Evolutionary conservation across 2,888 invertebrate genomes (phyloP), one percentile per base, ranked within the genome.

Genomic region (Psylliodes chrysocephalus): DNA sequence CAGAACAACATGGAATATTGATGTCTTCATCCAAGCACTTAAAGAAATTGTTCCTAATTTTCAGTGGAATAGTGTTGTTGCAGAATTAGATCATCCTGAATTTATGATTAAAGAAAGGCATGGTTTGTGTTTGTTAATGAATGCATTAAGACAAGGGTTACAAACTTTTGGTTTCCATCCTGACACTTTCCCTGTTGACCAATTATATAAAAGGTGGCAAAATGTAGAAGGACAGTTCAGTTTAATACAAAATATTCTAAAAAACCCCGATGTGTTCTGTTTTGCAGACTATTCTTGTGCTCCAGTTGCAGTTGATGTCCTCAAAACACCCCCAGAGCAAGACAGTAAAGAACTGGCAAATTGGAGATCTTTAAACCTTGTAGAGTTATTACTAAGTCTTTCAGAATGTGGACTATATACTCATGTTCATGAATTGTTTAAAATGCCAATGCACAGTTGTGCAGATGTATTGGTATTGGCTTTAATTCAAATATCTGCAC

Each of bases 241-340:
- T 66, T 86, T 97, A 71, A 87, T 98, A 38, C 89, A 91, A 66
- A 91, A 92, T 72, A 92, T 96, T 70, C 83, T 98, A 19, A 95
- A 95, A 79, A 90, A 93, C 82, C 90, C 95, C 0, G 98, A 98
- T 79, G 88, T 98, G 70, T 96, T 98, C 82, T 94, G 94, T 78
- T 93, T 99, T 79, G 93, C 94, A 25, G 97, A 98, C 80, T 92
- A 93, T 82, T 92, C 94, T 0, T 95, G 92, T 79, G 92, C 92
- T 74, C 89, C 93, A 1, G 94, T 97, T 1, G 88, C 91, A 1
- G 90, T 94, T 44, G 96, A 97, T 75, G 88, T 94, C 69, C 83
- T 98, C 35, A 99, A 99, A 84, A 92, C 95, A 8, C 92, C 94
- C 4, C 98, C 98, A 0, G 98, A 98, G 84, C 91, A 92, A 18